These are phyloP conservation scores for Recurvirostra avosetta DNA, from an alignment of 2,113 vertebrate species.

Conservation along the genomic window DNA sequence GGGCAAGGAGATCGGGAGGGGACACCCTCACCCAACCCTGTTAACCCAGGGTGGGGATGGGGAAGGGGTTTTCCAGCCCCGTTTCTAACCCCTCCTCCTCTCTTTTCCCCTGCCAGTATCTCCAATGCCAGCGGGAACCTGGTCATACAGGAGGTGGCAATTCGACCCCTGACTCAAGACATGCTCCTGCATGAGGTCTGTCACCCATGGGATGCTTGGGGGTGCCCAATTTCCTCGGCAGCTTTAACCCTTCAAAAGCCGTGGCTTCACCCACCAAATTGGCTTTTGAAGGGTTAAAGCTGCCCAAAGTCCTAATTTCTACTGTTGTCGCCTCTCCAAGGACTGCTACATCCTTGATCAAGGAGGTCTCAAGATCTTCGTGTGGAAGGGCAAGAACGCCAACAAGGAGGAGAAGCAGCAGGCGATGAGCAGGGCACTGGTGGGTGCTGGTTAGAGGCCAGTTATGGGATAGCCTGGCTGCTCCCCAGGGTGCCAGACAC, in stretches of 20 bases:
- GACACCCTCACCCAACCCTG: background rate
- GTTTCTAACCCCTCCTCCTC: background rate
- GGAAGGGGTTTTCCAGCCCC: background rate
- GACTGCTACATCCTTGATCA: conserved; percentile 89
- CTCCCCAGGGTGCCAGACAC: background rate
- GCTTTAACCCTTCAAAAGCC: background rate
- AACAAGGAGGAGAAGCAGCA: conserved; percentile 76
- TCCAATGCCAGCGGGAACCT: conserved; percentile 77
- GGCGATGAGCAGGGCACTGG: conserved; percentile 75
- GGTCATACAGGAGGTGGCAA: conserved; percentile 80
- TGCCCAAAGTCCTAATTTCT: background rate
- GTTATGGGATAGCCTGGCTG: background rate
- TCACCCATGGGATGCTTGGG: background rate
- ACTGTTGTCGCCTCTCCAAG: conserved; percentile 28
- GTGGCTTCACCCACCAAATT: background rate
- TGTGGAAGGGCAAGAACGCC: conserved; percentile 84
- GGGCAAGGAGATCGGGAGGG: background rate
- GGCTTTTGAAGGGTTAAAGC: background rate
- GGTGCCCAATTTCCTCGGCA: background rate
- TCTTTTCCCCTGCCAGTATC: conserved; percentile 58
- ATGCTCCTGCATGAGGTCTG: conserved; percentile 79
- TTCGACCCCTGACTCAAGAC: conserved; percentile 80
- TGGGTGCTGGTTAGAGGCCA: background rate
- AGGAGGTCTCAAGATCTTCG: conserved; percentile 79
- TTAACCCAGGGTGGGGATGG: too few species aligned